phyloP scores from a whole-genome alignment of 2,113 vertebrate genomes.

The Zosterops hypoxanthus region DNA sequence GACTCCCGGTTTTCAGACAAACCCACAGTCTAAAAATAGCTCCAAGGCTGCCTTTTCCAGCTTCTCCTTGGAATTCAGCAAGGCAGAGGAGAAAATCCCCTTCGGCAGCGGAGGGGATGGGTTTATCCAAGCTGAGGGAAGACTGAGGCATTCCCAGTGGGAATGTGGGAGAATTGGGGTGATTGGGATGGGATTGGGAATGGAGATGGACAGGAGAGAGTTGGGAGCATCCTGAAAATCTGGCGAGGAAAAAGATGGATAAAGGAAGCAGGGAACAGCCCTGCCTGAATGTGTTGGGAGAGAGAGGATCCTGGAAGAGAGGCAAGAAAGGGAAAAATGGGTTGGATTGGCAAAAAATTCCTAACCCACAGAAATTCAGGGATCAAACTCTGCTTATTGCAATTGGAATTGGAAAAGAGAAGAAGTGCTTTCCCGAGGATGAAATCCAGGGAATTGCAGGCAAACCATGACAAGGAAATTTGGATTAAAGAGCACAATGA shows the following conservation, averaged over 20 bases:
- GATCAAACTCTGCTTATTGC: background rate
- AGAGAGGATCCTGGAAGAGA: background rate
- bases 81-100: conserved; percentile 58
- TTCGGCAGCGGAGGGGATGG: background rate
- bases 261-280: background rate
- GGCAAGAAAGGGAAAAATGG: background rate
- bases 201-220: background rate
- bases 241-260: background rate
- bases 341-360: background rate
- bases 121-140: background rate
- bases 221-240: accelerated
- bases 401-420: accelerated
- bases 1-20: background rate
- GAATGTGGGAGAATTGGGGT: background rate
- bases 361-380: accelerated
- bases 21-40: conserved; percentile 39
- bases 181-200: background rate
- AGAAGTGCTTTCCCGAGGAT: background rate
- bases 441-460: background rate
- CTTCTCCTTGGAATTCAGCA: conserved; percentile 1
- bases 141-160: background rate
- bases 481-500: accelerated
- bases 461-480: background rate
- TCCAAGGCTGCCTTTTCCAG: background rate
- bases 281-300: accelerated